A percentile compares a stretch with the other conserved stretches of the same genome.
Conservation (phyloP, 2,797 vertebrate genomes). For the Allochrocebus solatus region DNA sequence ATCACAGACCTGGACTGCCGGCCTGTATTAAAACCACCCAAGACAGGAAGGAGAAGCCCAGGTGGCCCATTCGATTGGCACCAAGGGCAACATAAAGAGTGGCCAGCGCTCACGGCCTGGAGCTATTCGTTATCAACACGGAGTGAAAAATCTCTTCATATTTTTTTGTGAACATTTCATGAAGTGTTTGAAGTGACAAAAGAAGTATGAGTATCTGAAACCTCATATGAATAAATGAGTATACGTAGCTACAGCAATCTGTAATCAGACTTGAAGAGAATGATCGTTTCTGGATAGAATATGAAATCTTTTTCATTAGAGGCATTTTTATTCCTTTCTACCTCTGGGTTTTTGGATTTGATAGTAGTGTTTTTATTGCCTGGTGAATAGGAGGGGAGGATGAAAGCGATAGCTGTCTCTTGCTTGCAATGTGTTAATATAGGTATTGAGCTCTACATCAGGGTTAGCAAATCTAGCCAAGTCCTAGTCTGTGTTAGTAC, state of each 20-base stretch:
- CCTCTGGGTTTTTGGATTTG: background rate
- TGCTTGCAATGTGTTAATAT: background rate
- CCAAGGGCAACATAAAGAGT: background rate
- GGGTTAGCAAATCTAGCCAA: background rate
- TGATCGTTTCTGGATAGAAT: slow-evolving; percentile 8
- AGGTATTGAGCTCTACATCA: background rate
- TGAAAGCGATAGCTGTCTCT: background rate
- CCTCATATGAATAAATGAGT: background rate
- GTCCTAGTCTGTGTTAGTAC: background rate
- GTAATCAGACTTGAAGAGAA: background rate
- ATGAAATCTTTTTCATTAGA: slow-evolving; percentile 35
- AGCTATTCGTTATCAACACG: background rate
- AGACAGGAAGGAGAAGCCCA: background rate
- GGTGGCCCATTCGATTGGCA: background rate
- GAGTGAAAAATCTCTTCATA: slow-evolving; percentile 28
- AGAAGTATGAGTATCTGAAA: slow-evolving; percentile 33
- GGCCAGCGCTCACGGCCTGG: background rate
- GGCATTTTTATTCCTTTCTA: slow-evolving; percentile 24
- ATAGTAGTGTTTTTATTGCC: background rate
- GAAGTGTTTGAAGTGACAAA: slow-evolving; percentile 10
- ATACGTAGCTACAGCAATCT: background rate
- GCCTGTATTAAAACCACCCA: background rate
- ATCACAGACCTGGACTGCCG: background rate
- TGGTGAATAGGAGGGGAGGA: background rate
- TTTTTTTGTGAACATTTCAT: background rate